These are phyloP conservation scores for Linyphia triangularis DNA, from an alignment of 2,888 invertebrate species.

Conservation along the genomic window DNA sequence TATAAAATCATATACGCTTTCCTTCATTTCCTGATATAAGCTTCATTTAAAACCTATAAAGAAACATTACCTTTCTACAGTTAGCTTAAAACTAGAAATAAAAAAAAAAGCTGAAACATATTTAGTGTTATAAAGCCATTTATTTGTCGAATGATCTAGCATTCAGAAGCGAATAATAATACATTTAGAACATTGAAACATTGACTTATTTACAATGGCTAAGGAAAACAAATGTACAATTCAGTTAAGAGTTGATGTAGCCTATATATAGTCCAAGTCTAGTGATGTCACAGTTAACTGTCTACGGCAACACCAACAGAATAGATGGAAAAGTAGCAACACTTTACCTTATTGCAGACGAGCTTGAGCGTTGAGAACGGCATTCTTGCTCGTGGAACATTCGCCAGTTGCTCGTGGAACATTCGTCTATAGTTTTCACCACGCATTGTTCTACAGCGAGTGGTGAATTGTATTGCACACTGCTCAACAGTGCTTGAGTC, in stretches of 20 bases:
- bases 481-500: constrained; percentile 50
- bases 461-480: no score
- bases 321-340: constrained; percentile 41
- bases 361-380: constrained; percentile 24
- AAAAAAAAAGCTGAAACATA: constrained; percentile 22
- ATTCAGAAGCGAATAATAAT: constrained; percentile 58
- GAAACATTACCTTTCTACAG: not conserved
- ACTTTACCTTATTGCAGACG: constrained; percentile 62
- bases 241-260: not conserved
- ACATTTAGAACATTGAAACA: constrained; percentile 59
- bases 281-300: not conserved
- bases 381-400: not conserved
- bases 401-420: not conserved
- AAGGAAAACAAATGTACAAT: constrained; percentile 52
- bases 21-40: no score
- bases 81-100: not conserved
- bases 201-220: constrained; percentile 60
- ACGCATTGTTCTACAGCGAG: no score
- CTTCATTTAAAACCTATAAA: no score
- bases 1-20: no score
- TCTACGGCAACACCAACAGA: constrained; percentile 47
- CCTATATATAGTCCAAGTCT: not conserved
- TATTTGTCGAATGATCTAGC: constrained; percentile 57
- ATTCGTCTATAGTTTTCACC: not conserved
- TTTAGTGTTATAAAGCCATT: constrained; percentile 63